phyloP scores from a whole-genome alignment of 2,888 invertebrate species.

The Synanthedon vespiformis region DNA sequence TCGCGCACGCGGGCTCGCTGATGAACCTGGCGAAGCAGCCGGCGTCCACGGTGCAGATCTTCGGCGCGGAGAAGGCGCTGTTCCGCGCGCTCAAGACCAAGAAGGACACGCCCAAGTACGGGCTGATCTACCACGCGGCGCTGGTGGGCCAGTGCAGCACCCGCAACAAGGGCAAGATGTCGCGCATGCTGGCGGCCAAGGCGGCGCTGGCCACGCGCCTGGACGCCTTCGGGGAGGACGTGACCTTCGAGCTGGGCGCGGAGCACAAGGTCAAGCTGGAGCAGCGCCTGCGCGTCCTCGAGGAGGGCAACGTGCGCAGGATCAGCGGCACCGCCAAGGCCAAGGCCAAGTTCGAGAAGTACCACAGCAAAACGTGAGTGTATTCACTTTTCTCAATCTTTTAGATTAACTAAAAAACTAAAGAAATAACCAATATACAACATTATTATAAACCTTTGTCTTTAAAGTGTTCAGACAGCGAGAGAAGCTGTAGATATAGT shows the following conservation, averaged over 20 bases:
- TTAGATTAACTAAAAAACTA: too few relatives aligned
- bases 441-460: too few relatives aligned
- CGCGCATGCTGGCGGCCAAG: slow-evolving; percentile 97
- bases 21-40: slow-evolving; percentile 98
- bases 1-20: slow-evolving; percentile 97
- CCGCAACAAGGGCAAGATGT: slow-evolving; percentile 94
- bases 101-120: slow-evolving; percentile 98
- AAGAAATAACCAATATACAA: too few relatives aligned
- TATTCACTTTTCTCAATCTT: too few relatives aligned
- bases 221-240: slow-evolving; percentile 96
- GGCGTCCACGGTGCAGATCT: slow-evolving; percentile 96
- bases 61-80: slow-evolving; percentile 98
- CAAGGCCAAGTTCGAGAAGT: slow-evolving; percentile 92
- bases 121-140: slow-evolving; percentile 96
- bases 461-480: too few relatives aligned
- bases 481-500: too few relatives aligned
- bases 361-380: slow-evolving; percentile 82
- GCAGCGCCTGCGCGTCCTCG: slow-evolving; percentile 79
- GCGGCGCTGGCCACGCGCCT: slow-evolving; percentile 92
- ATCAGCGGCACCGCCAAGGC: slow-evolving; percentile 92
- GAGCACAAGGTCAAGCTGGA: slow-evolving; percentile 93
- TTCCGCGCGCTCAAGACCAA: slow-evolving; percentile 97
- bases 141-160: slow-evolving; percentile 90
- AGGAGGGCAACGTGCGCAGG: slow-evolving; percentile 85
- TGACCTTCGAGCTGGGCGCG: slow-evolving; percentile 84